Evolutionary conservation across 2,797 vertebrate species (phyloP), one percentile per base, ranked within the genome.

Genomic region (Molossus molossus): DNA sequence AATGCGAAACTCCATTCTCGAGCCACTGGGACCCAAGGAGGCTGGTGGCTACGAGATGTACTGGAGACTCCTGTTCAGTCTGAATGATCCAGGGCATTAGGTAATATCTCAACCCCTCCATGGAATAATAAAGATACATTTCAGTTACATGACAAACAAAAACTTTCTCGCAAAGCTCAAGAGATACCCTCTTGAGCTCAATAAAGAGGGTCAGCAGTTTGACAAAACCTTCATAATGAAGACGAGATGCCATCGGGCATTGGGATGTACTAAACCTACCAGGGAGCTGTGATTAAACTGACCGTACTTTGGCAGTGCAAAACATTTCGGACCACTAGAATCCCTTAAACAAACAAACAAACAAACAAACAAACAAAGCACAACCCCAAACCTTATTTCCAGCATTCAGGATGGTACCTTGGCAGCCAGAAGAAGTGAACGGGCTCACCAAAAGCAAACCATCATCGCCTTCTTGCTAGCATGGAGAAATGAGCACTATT

Each of bases 41-140:
- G 18, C 37, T 3, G 27, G 21, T 23, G 25, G 27, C 6, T 27
- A 1, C 4, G 55, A 45, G n/a, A 29, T 9, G 13, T 4, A 5
- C 1, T 2, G 7, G 20, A 58, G 60, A 37, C 0, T 0, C 2
- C 3, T 13, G 9, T 60, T 55, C 29, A 23, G 64, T 62, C 33
- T 6, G 2, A 53, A 33, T 29, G 65, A 50, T 6, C 25, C 29
- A 75, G 40, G 73, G 12, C 7, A 5, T 20, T 9, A 27, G 45
- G 37, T 27, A 25, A 37, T 12, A 17, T 13, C 9, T 29, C n/a
- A n/a, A 73, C 21, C 33, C n/a, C 48, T 79, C 37, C 29, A 5
- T 6, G 48, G 53, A 18, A 58, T 55, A 37, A 60, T 18, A 21
- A 65, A 57, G 89, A 86, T 12, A 50, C 3, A 58, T 15, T 15